These are phyloP conservation scores for Phaenicophaeus curvirostris DNA, from an alignment of 2,797 vertebrate species.

Conservation along the genomic window DNA sequence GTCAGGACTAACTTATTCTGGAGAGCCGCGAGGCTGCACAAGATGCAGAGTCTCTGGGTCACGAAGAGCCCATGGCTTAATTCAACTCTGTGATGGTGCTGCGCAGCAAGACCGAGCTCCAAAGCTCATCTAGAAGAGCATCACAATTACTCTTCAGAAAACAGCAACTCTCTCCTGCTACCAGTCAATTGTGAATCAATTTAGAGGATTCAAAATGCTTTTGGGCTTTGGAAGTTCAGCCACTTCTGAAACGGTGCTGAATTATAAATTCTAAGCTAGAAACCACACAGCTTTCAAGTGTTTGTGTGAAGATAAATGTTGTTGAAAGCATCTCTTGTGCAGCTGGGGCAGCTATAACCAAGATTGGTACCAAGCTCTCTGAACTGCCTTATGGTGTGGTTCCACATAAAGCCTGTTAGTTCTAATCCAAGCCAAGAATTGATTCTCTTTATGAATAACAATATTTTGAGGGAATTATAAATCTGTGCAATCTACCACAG, in stretches of 20 bases:
- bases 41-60: no score
- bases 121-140: not conserved
- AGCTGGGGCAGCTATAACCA: not conserved
- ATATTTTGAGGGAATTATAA: not conserved
- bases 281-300: not conserved
- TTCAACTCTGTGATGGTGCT: no score
- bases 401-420: not conserved
- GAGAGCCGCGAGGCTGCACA: no score
- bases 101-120: not conserved
- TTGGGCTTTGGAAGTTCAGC: not conserved
- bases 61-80: no score
- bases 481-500: not conserved
- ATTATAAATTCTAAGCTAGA: not conserved
- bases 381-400: not conserved
- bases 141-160: not conserved
- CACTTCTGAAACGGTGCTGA: not conserved
- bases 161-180: not conserved
- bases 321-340: not conserved
- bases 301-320: not conserved
- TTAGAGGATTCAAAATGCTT: not conserved
- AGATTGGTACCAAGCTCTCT: not conserved
- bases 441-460: not conserved
- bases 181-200: not conserved
- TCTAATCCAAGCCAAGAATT: not conserved
- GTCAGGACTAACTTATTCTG: no score